Percentiles rank a stretch among this genome's conserved stretches.
phyloP scores from a whole-genome alignment of 1,140 invertebrate genomes.

The Bombus difficillimus region DNA sequence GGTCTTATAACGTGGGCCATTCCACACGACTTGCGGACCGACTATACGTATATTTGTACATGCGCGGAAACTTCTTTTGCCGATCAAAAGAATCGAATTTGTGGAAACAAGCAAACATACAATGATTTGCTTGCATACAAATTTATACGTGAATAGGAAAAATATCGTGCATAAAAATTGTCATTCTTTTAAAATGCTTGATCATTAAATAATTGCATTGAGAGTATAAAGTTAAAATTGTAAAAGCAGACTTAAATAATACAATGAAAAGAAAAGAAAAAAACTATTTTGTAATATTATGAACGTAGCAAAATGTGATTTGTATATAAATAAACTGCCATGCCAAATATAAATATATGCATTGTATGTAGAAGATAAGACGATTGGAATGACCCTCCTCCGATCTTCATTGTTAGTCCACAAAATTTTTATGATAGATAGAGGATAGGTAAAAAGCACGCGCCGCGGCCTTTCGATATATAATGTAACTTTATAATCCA shows the following conservation, averaged over 20 bases:
- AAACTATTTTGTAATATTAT: constrained; percentile 25
- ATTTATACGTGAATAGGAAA: constrained; percentile 38
- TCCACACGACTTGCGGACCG: constrained; percentile 64
- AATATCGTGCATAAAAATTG: constrained; percentile 42
- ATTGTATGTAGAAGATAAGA: constrained; percentile 46
- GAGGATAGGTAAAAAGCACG: constrained; percentile 59
- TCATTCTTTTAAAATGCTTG: constrained; percentile 40
- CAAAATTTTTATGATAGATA: constrained; percentile 59
- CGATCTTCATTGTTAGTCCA: constrained; percentile 59
- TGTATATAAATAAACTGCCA: constrained; percentile 42
- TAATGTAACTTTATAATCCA: constrained; percentile 48
- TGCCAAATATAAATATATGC: constrained; percentile 38
- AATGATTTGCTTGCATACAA: constrained; percentile 50
- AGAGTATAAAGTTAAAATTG: constrained; percentile 46
- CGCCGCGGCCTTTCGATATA: constrained; percentile 45
- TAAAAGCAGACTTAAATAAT: constrained; percentile 48
- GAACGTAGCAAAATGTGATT: constrained; percentile 37
- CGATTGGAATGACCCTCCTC: constrained; percentile 68
- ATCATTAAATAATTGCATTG: constrained; percentile 32
- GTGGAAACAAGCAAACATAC: constrained; percentile 45
- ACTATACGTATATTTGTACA: constrained; percentile 34
- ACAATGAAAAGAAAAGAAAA: constrained; percentile 36
- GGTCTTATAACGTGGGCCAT: constrained; percentile 67
- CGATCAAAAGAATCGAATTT: constrained; percentile 37
- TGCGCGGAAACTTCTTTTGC: constrained; percentile 32